Evolutionary conservation across 2,888 invertebrate genomes (phyloP), one percentile per base, ranked within the genome.

Genomic region (Petrophora chlorosata): DNA sequence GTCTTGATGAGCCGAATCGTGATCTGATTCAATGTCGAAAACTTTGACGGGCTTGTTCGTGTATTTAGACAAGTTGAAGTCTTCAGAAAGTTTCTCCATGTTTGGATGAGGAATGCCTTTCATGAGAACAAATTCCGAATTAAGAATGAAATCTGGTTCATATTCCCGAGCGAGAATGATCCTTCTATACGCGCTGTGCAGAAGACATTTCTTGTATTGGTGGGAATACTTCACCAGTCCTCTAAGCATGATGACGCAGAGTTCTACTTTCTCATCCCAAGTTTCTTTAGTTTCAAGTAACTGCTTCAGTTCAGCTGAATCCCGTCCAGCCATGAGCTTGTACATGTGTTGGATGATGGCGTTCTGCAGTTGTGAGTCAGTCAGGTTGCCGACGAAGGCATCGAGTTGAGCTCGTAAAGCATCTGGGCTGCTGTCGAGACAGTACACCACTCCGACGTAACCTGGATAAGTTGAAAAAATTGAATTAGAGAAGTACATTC

Each of bases 351-450:
- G 46, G 3, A 73, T 53, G 5, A 75, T 60, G 14, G 53, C 44
- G 42, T 71, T 65, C 32, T 76, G 70, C 3, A 76, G 60, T 23
- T 71, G 55, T 3, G 39, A 23, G 0, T 73, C 65, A 2, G 65
- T 59, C 5, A 66, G 36, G 13, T 66, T 57, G 5, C 76, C 75
- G 2, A 73, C 34, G 48, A 74, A 65, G 3, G 70, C 67, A n/a
- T 69, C 60, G 5, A 78, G 56, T 19, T 75, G 74, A 0, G 50
- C 56, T 10, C 65, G 61, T 2, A 76, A 34, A 1, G 65, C 68
- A 33, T 73, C 74, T 4, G 78, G 76, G 47, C 76, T 76, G 50
- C 75, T 74, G 50, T 76, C 76, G 34, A 78, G 53, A 36, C 76
- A 76, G 40, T 70, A 75, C 0, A 78, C 66, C 3, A 64, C 47